phyloP scores from a whole-genome alignment of 1,140 invertebrate genomes.

The Wasmannia auropunctata region DNA sequence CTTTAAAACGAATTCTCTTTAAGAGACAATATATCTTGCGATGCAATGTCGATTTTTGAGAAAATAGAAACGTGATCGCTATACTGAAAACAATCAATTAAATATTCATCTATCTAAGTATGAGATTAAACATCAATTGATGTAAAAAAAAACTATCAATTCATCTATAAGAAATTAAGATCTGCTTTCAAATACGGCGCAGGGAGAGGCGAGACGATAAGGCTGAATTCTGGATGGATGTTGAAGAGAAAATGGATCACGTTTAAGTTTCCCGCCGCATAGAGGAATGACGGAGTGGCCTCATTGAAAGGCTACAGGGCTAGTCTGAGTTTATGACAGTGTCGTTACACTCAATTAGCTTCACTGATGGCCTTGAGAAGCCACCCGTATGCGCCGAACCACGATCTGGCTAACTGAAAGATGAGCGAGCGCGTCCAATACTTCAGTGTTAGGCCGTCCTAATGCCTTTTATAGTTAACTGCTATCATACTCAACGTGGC shows the following conservation, averaged over 20 bases:
- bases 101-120: neutral
- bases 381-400: conserved; percentile 23
- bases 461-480: neutral
- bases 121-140: neutral
- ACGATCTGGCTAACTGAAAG: conserved; percentile 39
- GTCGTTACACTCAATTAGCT: conserved; percentile 80
- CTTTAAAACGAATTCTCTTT: neutral
- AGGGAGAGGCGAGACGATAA: neutral
- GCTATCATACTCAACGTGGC: neutral
- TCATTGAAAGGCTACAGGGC: conserved; percentile 36
- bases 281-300: conserved; percentile 18
- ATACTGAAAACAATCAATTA: neutral
- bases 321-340: conserved; percentile 64
- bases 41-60: neutral
- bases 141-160: neutral
- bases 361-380: conserved; percentile 77
- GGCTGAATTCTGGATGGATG: neutral
- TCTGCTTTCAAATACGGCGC: neutral
- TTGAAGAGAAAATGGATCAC: conserved; percentile 1
- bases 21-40: neutral
- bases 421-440: conserved; percentile 29
- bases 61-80: neutral
- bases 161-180: neutral
- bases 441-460: neutral
- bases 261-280: conserved; percentile 5